Conservation (phyloP, 2,888 invertebrate genomes). For the Steinernema carpocapsae region DNA sequence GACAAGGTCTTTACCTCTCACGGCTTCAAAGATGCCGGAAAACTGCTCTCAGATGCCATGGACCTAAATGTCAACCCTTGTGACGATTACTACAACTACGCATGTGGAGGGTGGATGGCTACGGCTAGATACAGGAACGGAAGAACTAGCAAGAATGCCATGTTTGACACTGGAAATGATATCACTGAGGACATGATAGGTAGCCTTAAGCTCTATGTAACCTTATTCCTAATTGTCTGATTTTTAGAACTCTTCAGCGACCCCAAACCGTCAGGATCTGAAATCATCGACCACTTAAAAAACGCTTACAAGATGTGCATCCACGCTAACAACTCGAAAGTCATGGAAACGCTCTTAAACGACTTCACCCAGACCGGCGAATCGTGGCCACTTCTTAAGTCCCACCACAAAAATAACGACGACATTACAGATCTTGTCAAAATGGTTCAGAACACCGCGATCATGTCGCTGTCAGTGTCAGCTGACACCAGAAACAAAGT, state of each 20-base stretch:
- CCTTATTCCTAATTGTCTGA: neutral
- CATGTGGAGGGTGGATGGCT: slow-evolving; percentile 68
- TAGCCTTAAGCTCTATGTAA: neutral
- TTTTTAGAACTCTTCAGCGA: neutral
- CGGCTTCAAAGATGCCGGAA: no score
- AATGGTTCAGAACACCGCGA: neutral
- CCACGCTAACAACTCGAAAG: neutral
- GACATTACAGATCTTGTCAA: no score
- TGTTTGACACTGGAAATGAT: neutral
- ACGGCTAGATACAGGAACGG: neutral
- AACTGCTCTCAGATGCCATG: neutral
- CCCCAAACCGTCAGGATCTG: neutral
- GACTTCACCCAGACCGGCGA: no score
- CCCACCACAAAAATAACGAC: no score
- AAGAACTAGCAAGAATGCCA: slow-evolving; percentile 1
- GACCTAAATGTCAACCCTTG: slow-evolving; percentile 55
- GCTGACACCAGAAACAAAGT: neutral
- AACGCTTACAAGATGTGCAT: neutral
- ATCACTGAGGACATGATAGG: slow-evolving; percentile 11
- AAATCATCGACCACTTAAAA: slow-evolving; percentile 18
- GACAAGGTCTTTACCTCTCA: no score
- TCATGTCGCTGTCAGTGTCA: neutral
- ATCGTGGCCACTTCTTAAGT: no score
- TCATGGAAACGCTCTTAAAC: no score
- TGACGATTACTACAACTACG: slow-evolving; percentile 68